These are phyloP conservation scores for Patella depressa DNA, from an alignment of 2,888 invertebrate species.

Conservation along the genomic window DNA sequence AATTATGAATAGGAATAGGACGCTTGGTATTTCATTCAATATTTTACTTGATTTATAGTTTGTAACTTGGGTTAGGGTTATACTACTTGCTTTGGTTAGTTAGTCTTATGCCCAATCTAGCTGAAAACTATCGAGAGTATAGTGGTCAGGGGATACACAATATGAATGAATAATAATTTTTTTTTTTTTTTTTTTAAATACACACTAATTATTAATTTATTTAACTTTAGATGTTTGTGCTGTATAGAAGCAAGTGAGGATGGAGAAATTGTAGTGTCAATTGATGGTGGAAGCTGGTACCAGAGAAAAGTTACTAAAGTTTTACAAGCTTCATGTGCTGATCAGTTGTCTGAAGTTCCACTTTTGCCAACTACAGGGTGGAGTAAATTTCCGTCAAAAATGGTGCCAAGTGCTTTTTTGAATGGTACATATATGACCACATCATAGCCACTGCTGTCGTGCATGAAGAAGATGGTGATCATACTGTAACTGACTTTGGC, in stretches of 20 bases:
- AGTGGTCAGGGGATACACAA: too few species aligned
- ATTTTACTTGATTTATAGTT: too few species aligned
- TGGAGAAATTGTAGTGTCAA: slow-evolving; percentile 11
- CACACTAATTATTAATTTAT: not conserved
- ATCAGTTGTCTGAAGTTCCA: slow-evolving; percentile 6
- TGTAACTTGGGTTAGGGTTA: too few species aligned
- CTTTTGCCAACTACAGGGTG: slow-evolving; percentile 21
- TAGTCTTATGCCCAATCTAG: too few species aligned
- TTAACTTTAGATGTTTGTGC: not conserved
- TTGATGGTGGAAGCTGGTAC: slow-evolving; percentile 29
- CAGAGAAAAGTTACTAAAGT: slow-evolving; percentile 9
- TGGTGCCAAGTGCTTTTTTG: slow-evolving; percentile 21
- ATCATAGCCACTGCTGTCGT: slow-evolving; percentile 17
- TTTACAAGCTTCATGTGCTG: not conserved
- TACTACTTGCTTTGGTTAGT: too few species aligned
- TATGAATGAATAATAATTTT: too few species aligned
- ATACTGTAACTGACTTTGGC: not conserved
- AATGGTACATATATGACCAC: slow-evolving; percentile 23
- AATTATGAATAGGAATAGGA: too few species aligned
- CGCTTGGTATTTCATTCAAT: too few species aligned
- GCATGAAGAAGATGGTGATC: not conserved
- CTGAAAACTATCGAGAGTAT: too few species aligned
- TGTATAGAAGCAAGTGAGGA: slow-evolving; percentile 11
- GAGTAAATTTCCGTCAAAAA: slow-evolving; percentile 21
- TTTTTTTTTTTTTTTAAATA: not conserved